Evolutionary conservation across 2,797 vertebrate species (phyloP), one percentile per base, ranked within the genome.

Genomic region (Danio aesculapii): DNA sequence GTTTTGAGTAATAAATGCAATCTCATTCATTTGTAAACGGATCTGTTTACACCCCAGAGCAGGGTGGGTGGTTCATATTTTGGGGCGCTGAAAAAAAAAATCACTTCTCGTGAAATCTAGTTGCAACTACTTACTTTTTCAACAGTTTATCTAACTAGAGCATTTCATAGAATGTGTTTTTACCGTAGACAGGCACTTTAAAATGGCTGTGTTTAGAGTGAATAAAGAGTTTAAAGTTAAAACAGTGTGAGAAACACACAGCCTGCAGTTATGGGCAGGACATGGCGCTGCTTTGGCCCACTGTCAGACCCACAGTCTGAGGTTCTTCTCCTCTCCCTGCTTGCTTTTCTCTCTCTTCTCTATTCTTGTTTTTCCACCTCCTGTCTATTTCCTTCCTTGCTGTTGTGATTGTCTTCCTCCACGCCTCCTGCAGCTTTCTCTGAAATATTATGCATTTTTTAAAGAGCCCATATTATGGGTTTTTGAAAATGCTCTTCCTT

Each of bases 261-360:
- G 77, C 69, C 79, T 83, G 61, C 64, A 75, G 63, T 82, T 81
- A 70, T 79, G 53, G 50, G 50, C 57, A 55, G 52, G 74, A 74
- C 52, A 57, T 17, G 52, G 39, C 52, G 16, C 62, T 75, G 55
- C 67, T 81, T 70, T 76, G 44, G 58, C 52, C 63, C 68, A 63
- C 49, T 16, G 71, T 46, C 68, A 69, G 58, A 30, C 47, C 6
- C 47, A 53, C 41, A 16, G 17, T 19, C 44, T 7, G 13, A 67
- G 66, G 13, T 50, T 70, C 68, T 76, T 1, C 63, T 49, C 11
- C 13, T n/a, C 13, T 59, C 19, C n/a, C 19, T 55, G 52, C 12
- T 19, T 43, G 3, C 11, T 61, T 16, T 46, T 21, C n/a, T 49
- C 8, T 67, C 52, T 63, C 5, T 17, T 63, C 5, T 17, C 49